A percentile compares a stretch with the other conserved stretches of the same genome.
phyloP scores from a whole-genome alignment of 2,888 invertebrate species.

The Cheilosia vernalis region DNA sequence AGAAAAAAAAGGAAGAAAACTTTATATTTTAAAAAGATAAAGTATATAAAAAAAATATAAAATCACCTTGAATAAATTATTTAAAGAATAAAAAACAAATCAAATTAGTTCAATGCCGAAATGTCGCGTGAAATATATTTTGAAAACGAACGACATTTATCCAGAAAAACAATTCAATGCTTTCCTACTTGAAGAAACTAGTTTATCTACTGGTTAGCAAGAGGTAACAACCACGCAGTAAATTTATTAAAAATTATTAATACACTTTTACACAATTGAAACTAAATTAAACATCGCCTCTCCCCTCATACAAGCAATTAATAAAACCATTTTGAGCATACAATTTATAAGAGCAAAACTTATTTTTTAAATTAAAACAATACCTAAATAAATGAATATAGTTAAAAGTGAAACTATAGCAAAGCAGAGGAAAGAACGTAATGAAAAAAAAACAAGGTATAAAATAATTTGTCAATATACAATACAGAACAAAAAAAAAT shows the following conservation, averaged over 20 bases:
- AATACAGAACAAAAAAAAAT: conserved; percentile 34
- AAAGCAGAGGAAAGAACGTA: conserved; percentile 37
- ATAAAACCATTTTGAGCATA: not conserved
- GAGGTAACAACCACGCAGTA: conserved; percentile 12
- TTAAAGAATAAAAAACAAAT: conserved; percentile 31
- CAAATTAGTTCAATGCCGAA: conserved; percentile 64
- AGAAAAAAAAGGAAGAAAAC: conserved; percentile 33
- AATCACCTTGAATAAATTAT: conserved; percentile 67
- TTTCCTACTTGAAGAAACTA: conserved; percentile 44
- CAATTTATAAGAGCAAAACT: conserved; percentile 13
- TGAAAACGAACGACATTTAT: conserved; percentile 57
- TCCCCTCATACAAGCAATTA: conserved; percentile 22
- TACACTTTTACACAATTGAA: conserved; percentile 31
- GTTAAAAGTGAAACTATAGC: conserved; percentile 52
- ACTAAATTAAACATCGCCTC: not conserved
- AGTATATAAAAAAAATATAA: conserved; percentile 14
- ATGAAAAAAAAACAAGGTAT: conserved; percentile 60
- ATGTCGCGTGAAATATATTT: conserved; percentile 69
- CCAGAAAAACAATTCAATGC: conserved; percentile 43
- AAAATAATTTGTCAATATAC: conserved; percentile 65
- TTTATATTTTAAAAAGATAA: conserved; percentile 19
- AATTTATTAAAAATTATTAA: conserved; percentile 38
- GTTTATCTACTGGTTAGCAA: conserved; percentile 34
- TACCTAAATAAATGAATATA: conserved; percentile 33
- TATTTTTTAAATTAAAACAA: conserved; percentile 40